Conservation (phyloP, 2,888 invertebrate species). For the Drosophila nr. fundita region DNA sequence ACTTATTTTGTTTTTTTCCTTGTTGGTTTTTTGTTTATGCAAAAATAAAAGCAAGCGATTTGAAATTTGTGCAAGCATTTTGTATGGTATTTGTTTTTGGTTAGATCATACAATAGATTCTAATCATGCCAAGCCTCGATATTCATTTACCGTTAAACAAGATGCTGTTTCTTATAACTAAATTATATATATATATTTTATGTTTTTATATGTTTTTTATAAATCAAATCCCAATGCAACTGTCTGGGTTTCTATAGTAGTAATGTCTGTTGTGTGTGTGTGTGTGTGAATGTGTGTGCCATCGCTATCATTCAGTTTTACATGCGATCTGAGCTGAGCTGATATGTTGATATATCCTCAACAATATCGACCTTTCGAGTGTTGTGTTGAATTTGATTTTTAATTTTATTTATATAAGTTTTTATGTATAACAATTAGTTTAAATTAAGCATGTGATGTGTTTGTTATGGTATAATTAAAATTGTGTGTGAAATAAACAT, state of each 20-base stretch:
- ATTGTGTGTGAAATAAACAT: conserved; percentile 62
- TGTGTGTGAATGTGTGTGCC: conserved; percentile 5
- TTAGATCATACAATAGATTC: conserved; percentile 34
- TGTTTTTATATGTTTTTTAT: neutral
- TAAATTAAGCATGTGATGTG: conserved; percentile 36
- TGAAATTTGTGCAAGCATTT: conserved; percentile 80
- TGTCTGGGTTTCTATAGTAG: conserved; percentile 16
- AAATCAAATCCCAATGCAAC: conserved; percentile 34
- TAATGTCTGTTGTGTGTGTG: neutral
- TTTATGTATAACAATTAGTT: conserved; percentile 30
- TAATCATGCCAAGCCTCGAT: conserved; percentile 34
- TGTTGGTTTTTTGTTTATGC: conserved; percentile 35
- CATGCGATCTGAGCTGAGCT: conserved; percentile 32
- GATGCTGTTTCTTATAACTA: conserved; percentile 36
- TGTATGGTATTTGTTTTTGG: conserved; percentile 36
- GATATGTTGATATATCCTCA: conserved; percentile 49
- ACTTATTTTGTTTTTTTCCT: conserved; percentile 23
- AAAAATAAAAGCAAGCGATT: conserved; percentile 72
- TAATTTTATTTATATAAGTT: conserved; percentile 13
- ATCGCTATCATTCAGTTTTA: conserved; percentile 16
- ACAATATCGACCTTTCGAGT: conserved; percentile 41
- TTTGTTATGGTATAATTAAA: conserved; percentile 8
- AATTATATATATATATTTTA: conserved; percentile 9
- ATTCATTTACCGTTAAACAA: conserved; percentile 28
- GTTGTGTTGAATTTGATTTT: neutral